Conservation (phyloP, 2,797 vertebrate genomes). For the Buceros bicornis region DNA sequence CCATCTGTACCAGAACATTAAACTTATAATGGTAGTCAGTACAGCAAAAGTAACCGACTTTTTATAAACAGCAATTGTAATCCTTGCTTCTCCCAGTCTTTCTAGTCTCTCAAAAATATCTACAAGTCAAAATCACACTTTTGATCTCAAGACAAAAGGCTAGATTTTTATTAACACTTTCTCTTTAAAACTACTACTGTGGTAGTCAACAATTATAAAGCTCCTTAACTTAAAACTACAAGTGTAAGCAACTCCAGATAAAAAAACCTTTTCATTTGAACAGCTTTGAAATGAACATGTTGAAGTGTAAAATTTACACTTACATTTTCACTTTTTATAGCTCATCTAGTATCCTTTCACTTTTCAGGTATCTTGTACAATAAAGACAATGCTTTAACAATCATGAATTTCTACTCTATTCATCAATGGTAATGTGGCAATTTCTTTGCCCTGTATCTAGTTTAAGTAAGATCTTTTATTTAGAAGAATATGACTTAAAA, state of each 20-base stretch:
- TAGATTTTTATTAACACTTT: not conserved
- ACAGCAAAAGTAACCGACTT: not conserved
- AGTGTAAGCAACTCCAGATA: not conserved
- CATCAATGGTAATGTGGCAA: not conserved
- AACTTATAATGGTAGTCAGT: not conserved
- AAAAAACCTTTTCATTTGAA: not conserved
- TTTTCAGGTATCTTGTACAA: not conserved
- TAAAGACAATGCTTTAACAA: not conserved
- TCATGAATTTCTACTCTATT: not conserved
- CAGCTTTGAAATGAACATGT: not conserved
- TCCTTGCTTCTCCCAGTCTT: not conserved
- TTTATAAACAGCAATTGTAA: not conserved
- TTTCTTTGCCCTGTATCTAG: not conserved
- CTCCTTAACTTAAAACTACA: not conserved
- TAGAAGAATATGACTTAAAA: not conserved
- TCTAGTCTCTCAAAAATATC: not conserved
- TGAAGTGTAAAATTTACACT: not conserved
- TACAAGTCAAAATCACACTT: not conserved
- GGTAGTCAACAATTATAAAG: not conserved
- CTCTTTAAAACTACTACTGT: not conserved
- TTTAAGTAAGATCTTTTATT: not conserved
- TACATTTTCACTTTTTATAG: not conserved
- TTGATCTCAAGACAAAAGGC: not conserved
- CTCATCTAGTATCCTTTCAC: not conserved
- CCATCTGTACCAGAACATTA: not conserved